A percentile compares a stretch with the other conserved stretches of the same genome.
These are phyloP conservation scores for Rattus rattus DNA, from an alignment of 2,113 vertebrate species.

Conservation along the genomic window DNA sequence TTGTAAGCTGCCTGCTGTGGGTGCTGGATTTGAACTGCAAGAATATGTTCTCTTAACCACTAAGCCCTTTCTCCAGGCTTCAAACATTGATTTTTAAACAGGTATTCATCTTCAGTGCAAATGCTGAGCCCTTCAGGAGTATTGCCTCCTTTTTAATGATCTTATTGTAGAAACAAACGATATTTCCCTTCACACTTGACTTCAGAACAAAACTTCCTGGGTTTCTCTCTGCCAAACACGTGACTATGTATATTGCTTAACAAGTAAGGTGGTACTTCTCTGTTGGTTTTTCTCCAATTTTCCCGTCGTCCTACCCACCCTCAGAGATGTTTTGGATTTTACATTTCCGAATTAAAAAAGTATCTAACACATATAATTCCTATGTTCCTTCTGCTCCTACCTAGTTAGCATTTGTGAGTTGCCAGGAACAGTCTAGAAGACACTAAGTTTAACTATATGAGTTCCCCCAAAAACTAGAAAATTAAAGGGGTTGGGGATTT, in stretches of 20 bases:
- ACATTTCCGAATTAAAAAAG: conserved; percentile 10
- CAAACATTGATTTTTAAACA: not conserved
- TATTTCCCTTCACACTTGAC: not conserved
- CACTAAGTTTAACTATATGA: not conserved
- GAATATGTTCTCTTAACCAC: not conserved
- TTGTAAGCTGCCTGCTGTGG: not conserved
- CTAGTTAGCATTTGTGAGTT: not conserved
- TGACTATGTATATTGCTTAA: not conserved
- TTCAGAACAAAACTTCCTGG: not conserved
- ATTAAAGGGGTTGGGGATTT: too few species aligned
- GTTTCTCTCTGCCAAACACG: not conserved
- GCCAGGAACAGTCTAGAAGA: not conserved
- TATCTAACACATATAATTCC: not conserved
- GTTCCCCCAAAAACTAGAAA: not conserved
- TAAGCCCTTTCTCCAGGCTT: not conserved
- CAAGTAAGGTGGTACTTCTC: not conserved
- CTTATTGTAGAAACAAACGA: conserved; percentile 3
- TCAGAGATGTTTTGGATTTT: not conserved
- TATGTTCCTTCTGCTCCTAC: not conserved
- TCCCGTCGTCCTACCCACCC: fast-evolving
- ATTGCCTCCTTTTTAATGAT: not conserved
- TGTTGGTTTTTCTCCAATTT: not conserved
- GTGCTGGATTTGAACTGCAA: not conserved
- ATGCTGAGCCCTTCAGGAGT: conserved; percentile 18
- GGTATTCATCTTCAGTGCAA: not conserved